Evolutionary conservation across 2,888 invertebrate species (phyloP).

Genomic region (Acleris emargana): DNA sequence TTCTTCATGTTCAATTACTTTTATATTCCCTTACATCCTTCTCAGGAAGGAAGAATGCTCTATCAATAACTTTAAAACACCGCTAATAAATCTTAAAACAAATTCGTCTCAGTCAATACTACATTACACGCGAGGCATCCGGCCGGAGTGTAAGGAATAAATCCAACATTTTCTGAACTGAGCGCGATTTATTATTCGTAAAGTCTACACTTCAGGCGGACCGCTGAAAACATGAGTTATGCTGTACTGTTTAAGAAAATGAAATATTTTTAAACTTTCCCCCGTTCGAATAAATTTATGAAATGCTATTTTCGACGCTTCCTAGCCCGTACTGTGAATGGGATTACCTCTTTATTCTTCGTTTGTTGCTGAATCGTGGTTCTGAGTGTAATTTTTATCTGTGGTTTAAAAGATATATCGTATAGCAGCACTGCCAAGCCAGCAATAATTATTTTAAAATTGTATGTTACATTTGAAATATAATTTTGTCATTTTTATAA

Average conservation of each 20-base stretch:
- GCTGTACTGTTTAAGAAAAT: slow-evolving; percentile 38
- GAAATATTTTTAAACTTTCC: slow-evolving; percentile 38
- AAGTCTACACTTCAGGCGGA: slow-evolving; percentile 35
- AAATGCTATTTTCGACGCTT: slow-evolving; percentile 30
- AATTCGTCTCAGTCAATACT: slow-evolving; percentile 24
- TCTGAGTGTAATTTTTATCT: slow-evolving; percentile 2
- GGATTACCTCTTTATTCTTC: slow-evolving; percentile 26
- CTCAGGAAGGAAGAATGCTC: neutral
- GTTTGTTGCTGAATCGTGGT: neutral
- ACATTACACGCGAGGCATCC: slow-evolving; percentile 12
- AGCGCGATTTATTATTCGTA: slow-evolving; percentile 34
- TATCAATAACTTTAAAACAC: neutral
- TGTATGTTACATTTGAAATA: no score
- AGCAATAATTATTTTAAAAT: no score
- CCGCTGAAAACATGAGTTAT: slow-evolving; percentile 35
- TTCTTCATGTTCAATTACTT: no score
- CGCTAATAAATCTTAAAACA: slow-evolving; percentile 13
- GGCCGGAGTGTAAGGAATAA: slow-evolving; percentile 26
- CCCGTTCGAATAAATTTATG: slow-evolving; percentile 32
- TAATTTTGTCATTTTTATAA: no score
- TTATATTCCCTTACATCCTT: no score
- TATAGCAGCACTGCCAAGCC: no score
- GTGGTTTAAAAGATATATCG: slow-evolving; percentile 4
- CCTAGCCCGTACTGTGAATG: slow-evolving; percentile 8
- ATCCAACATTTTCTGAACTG: slow-evolving; percentile 25